Conservation (phyloP, 2,113 vertebrate genomes). For the Lynx canadensis region DNA sequence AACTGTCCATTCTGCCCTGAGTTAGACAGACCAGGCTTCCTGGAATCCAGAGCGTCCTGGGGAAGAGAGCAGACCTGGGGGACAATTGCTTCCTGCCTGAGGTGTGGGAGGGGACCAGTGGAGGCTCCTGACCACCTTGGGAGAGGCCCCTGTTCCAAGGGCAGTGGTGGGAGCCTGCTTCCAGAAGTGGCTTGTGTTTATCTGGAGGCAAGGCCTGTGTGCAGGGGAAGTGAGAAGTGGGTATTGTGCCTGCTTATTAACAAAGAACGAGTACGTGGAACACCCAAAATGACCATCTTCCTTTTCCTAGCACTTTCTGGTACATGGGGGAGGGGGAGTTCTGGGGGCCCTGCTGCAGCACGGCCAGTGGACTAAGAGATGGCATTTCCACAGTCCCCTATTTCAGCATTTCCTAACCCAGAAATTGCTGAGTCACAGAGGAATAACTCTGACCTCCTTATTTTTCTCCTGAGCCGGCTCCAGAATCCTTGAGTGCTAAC, state of each 20-base stretch:
- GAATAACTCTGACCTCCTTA: slow-evolving; percentile 39
- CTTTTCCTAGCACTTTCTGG: background rate
- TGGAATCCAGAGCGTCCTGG: background rate
- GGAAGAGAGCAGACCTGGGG: background rate
- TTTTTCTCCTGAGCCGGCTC: slow-evolving; percentile 26
- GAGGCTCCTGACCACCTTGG: background rate
- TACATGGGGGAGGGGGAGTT: background rate
- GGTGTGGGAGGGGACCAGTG: background rate
- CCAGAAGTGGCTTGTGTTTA: background rate
- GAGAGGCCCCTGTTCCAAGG: background rate
- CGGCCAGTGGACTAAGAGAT: background rate
- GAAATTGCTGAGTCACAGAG: slow-evolving; percentile 71
- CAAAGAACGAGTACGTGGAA: background rate
- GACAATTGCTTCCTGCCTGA: background rate
- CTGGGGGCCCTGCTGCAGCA: background rate
- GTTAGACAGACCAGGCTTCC: background rate
- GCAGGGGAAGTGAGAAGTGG: background rate
- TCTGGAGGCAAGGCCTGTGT: background rate
- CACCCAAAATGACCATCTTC: background rate
- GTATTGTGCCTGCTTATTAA: background rate
- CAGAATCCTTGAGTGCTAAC: background rate
- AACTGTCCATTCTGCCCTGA: background rate
- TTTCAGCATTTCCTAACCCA: slow-evolving; percentile 48
- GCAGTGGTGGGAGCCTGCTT: background rate
- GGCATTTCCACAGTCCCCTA: background rate